Conservation (phyloP, 2,113 vertebrate genomes). For the Actenoides hombroni region DNA sequence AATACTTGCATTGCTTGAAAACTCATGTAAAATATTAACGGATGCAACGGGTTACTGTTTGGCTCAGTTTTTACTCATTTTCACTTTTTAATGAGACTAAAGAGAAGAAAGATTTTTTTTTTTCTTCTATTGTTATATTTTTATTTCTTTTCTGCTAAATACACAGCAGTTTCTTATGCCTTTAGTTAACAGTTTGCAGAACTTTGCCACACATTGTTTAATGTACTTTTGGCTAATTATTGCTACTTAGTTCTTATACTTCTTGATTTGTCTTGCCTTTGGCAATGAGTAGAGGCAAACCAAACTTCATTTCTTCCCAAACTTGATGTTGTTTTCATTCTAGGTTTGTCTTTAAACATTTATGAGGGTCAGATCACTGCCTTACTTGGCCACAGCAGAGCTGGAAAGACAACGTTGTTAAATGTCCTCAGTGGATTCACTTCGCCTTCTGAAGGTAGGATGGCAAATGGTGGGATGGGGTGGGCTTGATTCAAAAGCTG, state of each 20-base stretch:
- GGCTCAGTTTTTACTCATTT: neutral
- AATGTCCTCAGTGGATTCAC: slow-evolving; percentile 87
- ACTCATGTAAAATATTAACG: neutral
- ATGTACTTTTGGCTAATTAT: neutral
- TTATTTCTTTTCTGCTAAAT: neutral
- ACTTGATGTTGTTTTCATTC: neutral
- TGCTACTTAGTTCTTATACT: neutral
- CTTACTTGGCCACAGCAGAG: slow-evolving; percentile 91
- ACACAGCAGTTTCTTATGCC: neutral
- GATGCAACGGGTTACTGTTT: neutral
- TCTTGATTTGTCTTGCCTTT: neutral
- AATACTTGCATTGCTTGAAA: neutral
- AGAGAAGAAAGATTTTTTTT: neutral
- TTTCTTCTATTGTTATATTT: neutral
- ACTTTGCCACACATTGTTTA: neutral
- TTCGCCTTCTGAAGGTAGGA: slow-evolving; percentile 76
- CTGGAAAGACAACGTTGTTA: slow-evolving; percentile 89
- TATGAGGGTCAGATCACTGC: slow-evolving; percentile 94
- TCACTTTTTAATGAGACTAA: neutral
- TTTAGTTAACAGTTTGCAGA: neutral
- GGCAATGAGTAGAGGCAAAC: neutral
- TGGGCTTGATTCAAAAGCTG: neutral
- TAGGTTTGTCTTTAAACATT: slow-evolving; percentile 86
- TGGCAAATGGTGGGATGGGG: neutral
- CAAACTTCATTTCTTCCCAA: neutral